Conservation (phyloP, 2,797 vertebrate species). For the Eurystomus glaucurus region DNA sequence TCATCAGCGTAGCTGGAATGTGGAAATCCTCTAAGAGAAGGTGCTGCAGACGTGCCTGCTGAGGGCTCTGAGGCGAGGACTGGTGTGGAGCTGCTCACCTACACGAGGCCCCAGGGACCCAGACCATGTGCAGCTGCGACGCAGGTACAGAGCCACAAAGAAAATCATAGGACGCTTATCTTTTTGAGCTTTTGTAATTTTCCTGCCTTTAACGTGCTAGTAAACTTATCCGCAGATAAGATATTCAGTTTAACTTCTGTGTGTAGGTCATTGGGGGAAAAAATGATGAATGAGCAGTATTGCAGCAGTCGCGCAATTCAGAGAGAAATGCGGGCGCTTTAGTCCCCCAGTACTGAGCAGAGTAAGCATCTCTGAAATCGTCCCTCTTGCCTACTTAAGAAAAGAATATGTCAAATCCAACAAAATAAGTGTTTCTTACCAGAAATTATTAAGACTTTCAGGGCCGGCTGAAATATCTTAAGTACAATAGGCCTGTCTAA, state of each 20-base stretch:
- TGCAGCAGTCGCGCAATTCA: not conserved
- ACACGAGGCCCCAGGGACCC: not conserved
- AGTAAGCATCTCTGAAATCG: not conserved
- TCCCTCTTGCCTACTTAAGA: not conserved
- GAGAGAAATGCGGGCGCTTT: not conserved
- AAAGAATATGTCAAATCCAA: not conserved
- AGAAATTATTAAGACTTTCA: not conserved
- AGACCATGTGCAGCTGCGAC: too few relatives aligned
- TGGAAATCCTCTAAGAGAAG: not conserved
- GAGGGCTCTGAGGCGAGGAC: not conserved
- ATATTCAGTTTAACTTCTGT: not conserved
- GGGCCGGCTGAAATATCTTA: not conserved
- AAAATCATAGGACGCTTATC: not conserved
- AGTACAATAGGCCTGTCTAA: not conserved
- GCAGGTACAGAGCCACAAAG: not conserved
- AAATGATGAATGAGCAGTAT: accelerated
- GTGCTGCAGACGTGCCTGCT: not conserved
- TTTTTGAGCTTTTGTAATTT: not conserved
- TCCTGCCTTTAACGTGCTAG: not conserved
- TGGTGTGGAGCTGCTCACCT: not conserved
- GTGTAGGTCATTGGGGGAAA: not conserved
- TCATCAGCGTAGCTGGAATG: not conserved
- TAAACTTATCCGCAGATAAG: not conserved
- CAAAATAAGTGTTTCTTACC: not conserved
- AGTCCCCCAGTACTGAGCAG: not conserved